A percentile compares a stretch with the other conserved stretches of the same genome.
These are phyloP conservation scores for Chloroclystis v-ata DNA, from an alignment of 2,888 invertebrate genomes.

Conservation along the genomic window DNA sequence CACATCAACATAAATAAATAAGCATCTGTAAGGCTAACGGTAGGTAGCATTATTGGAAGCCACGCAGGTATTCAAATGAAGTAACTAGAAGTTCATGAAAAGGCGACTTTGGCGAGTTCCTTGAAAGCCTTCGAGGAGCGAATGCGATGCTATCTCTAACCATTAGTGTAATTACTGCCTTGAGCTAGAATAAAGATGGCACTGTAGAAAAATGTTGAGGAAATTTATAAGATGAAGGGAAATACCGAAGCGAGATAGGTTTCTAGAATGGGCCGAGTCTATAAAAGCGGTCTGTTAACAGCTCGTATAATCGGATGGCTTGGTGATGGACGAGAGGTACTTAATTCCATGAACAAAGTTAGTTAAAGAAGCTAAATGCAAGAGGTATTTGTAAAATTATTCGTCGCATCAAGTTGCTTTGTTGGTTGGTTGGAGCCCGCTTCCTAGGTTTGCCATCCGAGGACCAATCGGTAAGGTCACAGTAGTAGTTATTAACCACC, in stretches of 20 bases:
- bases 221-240: conserved; percentile 1
- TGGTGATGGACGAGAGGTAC: neutral
- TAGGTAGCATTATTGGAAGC: neutral
- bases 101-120: conserved; percentile 13
- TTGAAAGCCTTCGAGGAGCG: conserved; percentile 20
- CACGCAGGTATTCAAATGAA: conserved; percentile 10
- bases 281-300: neutral
- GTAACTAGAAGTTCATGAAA: neutral
- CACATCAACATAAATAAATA: neutral
- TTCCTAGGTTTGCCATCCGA: too few species aligned
- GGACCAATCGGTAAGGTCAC: too few species aligned
- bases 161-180: conserved; percentile 27
- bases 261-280: neutral
- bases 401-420: too few species aligned
- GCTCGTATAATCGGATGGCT: neutral
- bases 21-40: neutral
- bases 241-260: neutral
- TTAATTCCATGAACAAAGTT: neutral
- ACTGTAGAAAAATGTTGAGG: conserved; percentile 11
- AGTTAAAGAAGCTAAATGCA: too few species aligned
- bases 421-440: too few species aligned
- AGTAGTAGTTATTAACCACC: too few species aligned
- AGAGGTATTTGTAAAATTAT: too few species aligned
- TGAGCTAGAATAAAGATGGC: conserved; percentile 29
- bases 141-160: conserved; percentile 18